Base-by-base conservation (phyloP, 2,113 vertebrate genomes). In the Fukomys damarensis region DNA sequence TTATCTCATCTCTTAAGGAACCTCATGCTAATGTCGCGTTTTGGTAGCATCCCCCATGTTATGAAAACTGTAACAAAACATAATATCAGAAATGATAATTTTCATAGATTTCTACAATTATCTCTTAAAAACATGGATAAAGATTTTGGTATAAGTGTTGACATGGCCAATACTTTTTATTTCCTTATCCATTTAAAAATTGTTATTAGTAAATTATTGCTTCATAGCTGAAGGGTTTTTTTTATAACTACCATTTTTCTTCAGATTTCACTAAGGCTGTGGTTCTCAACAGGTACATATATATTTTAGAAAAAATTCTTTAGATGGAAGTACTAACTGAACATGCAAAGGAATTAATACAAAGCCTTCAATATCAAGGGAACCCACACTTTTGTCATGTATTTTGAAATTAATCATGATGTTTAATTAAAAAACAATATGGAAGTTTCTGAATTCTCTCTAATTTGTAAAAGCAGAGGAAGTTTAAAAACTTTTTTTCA, bases 391-490 rank as follows among this genome's bases (percentile, higher is more conserved):
- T 66, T 54, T 68, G 63, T 35, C 12, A 68, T 17, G 8, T 68
- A 30, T 65, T 81, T 58, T 95, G 20, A 91, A 88, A 61, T 91
- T 79, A 12, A 46, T 11, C 7, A 52, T 26, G 35, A 22, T 43
- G 26, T 8, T 61, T 82, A 63, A 72, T n/a, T 70, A 16, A 41
- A 58, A n/a, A 16, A 38, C 35, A 59, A 16, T 3, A 70, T 88
- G 17, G 19, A 80, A 84, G 17, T 43, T 43, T 72, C 28, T 49
- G 41, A 72, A 20, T 35, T 88, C 74, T 24, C 24, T 72, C 66
- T 79, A 79, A 46, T 80, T 91, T 93, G 20, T 74, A 74, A 91
- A 72, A 96, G 26, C 28, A 59, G 11, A 84, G 43, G 17, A 84
- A 6, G 17, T 94, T 43, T 87, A 24, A 80, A 28, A 14, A 90